Evolutionary conservation across 2,797 vertebrate species (phyloP), one percentile per base, ranked within the genome.

Genomic region (Synaphobranchus kaupii): DNA sequence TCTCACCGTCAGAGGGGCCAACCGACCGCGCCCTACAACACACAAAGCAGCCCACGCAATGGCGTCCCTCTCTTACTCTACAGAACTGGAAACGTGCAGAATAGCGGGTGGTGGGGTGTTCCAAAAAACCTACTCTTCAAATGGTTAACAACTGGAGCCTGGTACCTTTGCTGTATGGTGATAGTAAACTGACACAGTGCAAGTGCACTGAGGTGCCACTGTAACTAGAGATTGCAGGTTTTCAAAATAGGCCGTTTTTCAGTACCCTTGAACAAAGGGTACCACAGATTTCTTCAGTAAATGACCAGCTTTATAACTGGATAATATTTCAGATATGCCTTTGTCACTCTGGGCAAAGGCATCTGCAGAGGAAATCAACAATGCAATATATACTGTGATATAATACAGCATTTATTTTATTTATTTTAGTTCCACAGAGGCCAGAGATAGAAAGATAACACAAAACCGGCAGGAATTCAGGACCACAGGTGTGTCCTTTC

Each of bases 1-100:
- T 93, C 92, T 93, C 92, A 92, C 92, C 93, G 92, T 93, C 92
- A 93, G 93, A 94, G 94, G 93, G 91, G 90, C 91, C 93, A 95
- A 93, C 93, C 94, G 94, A 93, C 92, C 92, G 90, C 91, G 90
- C 93, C 93, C 91, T 89, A 90, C 31, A 22, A 48, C n/a, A n/a
- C 44, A 25, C 47, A 1, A 20, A 4, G 34, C 39, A 54, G 66
- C 28, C 5, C 68, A 68, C 17, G 17, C 73, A 73, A 15, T 2
- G 28, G 31, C 20, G 39, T 20, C 13, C 68, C 31, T 76, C 31
- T 17, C 12, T 20, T 39, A 17, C 44, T 39, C 34, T 0, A 76
- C 9, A 76, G 4, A 39, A 44, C 71, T 6, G 15, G 2, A 76
- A 39, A 20, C 6, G 13, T 20, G 28, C 28, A 31, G 5, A 34